A percentile compares a stretch with the other conserved stretches of the same genome.
phyloP scores from a whole-genome alignment of 1,140 invertebrate species.

The Drosophila kanapiae region DNA sequence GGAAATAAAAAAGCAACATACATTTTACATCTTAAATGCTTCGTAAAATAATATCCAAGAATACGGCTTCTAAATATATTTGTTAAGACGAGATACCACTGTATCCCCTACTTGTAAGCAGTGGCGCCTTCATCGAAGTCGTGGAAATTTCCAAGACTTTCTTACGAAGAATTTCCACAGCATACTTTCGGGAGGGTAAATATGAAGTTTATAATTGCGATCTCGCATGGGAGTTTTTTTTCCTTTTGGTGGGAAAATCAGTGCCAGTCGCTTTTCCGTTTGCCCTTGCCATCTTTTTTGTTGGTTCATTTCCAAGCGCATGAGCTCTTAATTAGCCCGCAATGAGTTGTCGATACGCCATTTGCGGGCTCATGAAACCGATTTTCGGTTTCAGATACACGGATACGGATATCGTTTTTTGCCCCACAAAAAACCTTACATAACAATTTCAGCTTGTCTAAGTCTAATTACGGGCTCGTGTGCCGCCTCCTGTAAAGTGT shows the following conservation, averaged over 20 bases:
- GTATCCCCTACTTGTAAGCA: background rate
- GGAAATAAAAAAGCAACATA: too few species aligned
- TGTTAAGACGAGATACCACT: background rate
- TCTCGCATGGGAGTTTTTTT: slow-evolving; percentile 32
- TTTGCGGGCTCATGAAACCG: slow-evolving; percentile 51
- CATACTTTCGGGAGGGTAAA: slow-evolving; percentile 51
- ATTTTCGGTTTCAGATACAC: slow-evolving; percentile 12
- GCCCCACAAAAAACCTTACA: slow-evolving; percentile 31
- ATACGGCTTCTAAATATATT: too few species aligned
- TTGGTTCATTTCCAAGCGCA: slow-evolving; percentile 40
- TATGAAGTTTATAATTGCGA: slow-evolving; percentile 17
- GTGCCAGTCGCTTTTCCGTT: slow-evolving; percentile 22
- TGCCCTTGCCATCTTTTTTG: slow-evolving; percentile 14
- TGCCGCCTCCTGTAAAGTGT: slow-evolving; percentile 5
- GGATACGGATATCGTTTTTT: slow-evolving; percentile 25
- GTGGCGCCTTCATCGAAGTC: background rate
- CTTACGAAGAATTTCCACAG: slow-evolving; percentile 1
- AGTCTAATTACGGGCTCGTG: slow-evolving; percentile 60
- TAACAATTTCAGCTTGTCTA: slow-evolving; percentile 68
- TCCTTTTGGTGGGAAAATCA: slow-evolving; percentile 40
- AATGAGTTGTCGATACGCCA: slow-evolving; percentile 71
- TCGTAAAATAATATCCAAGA: background rate
- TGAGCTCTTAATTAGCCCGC: slow-evolving; percentile 75
- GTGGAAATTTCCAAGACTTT: slow-evolving; percentile 1
- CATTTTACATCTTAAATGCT: too few species aligned